A percentile compares a stretch with the other conserved stretches of the same genome.
Conservation (phyloP, 1,140 invertebrate species). For the Littorina saxatilis region DNA sequence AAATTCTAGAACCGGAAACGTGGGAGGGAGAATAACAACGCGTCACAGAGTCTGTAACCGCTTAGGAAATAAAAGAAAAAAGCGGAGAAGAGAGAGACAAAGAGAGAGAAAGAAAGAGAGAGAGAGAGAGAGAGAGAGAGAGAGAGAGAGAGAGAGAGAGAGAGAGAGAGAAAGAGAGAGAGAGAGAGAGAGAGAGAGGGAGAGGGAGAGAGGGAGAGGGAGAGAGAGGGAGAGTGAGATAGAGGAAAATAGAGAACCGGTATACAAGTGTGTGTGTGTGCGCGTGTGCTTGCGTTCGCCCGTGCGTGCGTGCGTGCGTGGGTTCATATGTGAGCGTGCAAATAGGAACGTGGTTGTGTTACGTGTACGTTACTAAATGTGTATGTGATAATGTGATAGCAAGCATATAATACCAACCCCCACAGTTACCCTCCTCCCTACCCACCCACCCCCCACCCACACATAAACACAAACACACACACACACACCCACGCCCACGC, state of each 20-base stretch:
- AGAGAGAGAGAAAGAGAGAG: neutral
- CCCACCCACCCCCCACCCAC: too few relatives aligned
- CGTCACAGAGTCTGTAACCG: too few relatives aligned
- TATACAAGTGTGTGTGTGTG: neutral
- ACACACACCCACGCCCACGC: too few relatives aligned
- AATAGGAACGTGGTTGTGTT: too few relatives aligned
- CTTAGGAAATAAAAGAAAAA: too few relatives aligned
- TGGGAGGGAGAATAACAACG: neutral
- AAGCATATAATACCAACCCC: too few relatives aligned
- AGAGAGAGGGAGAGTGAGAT: constrained; percentile 22
- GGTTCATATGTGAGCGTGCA: neutral
- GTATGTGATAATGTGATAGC: too few relatives aligned
- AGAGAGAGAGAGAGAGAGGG: neutral
- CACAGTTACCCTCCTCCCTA: too few relatives aligned
- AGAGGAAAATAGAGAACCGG: constrained; percentile 25
- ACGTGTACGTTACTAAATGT: too few relatives aligned
- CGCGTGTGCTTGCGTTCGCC: neutral
- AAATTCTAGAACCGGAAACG: neutral
- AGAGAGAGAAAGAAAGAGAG: neutral
- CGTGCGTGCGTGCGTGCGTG: neutral
- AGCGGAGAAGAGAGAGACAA: too few relatives aligned
- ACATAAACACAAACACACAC: too few relatives aligned
- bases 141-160: neutral
- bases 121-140: neutral
- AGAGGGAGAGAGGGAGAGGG: neutral